A percentile compares a stretch with the other conserved stretches of the same genome.
phyloP scores from a whole-genome alignment of 2,113 vertebrate species.

The Mesocricetus auratus region DNA sequence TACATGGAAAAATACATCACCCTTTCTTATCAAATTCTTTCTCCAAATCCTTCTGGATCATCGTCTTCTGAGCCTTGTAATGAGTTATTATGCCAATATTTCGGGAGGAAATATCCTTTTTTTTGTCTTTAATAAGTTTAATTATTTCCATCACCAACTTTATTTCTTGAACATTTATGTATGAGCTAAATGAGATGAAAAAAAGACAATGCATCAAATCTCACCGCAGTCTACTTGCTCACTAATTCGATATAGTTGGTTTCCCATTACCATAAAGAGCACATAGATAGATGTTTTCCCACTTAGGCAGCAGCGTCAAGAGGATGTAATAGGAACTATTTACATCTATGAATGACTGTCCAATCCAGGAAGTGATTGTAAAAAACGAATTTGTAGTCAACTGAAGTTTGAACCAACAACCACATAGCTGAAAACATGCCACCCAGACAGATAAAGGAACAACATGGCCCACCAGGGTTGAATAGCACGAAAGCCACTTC shows the following conservation, averaged over 20 bases:
- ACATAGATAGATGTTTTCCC: not conserved
- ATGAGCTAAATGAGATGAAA: slow-evolving; percentile 86
- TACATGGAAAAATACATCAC: slow-evolving; percentile 70
- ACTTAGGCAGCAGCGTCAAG: not conserved
- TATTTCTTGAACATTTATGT: slow-evolving; percentile 89
- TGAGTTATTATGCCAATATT: slow-evolving; percentile 93
- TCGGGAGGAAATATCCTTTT: slow-evolving; percentile 81
- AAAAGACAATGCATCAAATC: slow-evolving; percentile 33
- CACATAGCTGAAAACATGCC: rapidly evolving
- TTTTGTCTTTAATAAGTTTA: slow-evolving; percentile 87
- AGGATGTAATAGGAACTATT: not conserved
- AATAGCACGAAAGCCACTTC: not conserved
- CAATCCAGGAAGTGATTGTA: not conserved
- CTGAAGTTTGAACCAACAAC: not conserved
- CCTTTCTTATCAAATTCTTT: slow-evolving; percentile 83
- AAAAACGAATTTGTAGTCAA: not conserved
- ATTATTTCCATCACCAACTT: slow-evolving; percentile 90
- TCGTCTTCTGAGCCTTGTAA: slow-evolving; percentile 92
- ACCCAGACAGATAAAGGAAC: not conserved
- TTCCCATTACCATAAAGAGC: not conserved
- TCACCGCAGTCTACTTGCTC: not conserved
- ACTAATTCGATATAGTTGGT: not conserved
- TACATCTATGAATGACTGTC: not conserved
- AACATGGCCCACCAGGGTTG: rapidly evolving
- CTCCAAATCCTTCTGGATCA: slow-evolving; percentile 86